Evolutionary conservation across 2,113 vertebrate species (phyloP).

Genomic region (Rhinoderma darwinii): DNA sequence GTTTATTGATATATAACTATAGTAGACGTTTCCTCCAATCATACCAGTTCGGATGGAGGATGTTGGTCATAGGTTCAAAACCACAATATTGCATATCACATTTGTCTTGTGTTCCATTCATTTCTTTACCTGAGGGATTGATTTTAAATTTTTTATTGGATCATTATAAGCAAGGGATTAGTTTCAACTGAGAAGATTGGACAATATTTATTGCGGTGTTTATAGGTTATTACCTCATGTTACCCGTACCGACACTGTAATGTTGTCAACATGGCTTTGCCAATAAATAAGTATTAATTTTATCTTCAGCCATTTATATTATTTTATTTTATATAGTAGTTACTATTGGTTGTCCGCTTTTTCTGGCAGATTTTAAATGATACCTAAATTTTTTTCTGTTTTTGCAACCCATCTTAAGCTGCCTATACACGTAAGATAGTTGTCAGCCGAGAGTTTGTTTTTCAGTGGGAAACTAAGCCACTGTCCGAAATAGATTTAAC

Average conservation of each 20-base stretch:
- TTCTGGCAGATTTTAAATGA: not conserved
- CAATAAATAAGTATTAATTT: not conserved
- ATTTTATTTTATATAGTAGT: not conserved
- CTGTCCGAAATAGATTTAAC: too few relatives aligned
- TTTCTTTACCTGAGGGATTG: not conserved
- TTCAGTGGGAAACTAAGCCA: too few relatives aligned
- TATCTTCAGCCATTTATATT: not conserved
- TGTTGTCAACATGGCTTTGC: not conserved
- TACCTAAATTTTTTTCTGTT: not conserved
- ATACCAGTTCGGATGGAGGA: not conserved
- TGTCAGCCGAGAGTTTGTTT: too few relatives aligned
- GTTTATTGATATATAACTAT: not conserved
- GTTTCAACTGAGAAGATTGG: not conserved
- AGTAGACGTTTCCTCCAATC: not conserved
- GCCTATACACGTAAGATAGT: too few relatives aligned
- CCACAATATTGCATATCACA: not conserved
- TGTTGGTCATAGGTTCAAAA: not conserved
- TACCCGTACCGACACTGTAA: not conserved
- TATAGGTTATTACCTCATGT: not conserved
- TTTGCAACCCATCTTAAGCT: too few relatives aligned
- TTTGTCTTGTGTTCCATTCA: not conserved
- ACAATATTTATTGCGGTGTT: not conserved
- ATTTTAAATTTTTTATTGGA: not conserved
- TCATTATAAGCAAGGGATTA: not conserved
- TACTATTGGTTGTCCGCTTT: not conserved